These are phyloP conservation scores for Montipora efflorescens DNA, from an alignment of 64 coral and sea anemone species.

Conservation along the genomic window DNA sequence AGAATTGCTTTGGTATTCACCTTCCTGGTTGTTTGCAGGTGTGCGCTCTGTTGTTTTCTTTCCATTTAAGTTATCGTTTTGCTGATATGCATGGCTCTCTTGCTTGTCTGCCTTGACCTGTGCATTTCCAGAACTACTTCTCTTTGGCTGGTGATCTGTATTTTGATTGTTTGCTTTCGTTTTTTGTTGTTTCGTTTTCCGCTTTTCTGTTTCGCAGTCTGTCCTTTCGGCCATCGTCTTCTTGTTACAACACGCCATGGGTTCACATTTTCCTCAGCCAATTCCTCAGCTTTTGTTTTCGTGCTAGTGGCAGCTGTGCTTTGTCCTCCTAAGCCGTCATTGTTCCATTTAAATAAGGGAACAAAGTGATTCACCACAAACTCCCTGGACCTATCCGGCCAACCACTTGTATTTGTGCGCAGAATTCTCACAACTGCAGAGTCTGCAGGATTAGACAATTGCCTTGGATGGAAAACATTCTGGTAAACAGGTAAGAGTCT, in stretches of 20 bases:
- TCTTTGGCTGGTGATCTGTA: constrained; percentile 2
- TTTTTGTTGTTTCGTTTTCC: not conserved
- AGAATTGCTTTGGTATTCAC: constrained; percentile 13
- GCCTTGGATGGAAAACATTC: not conserved
- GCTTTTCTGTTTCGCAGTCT: not conserved
- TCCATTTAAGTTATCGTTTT: not conserved
- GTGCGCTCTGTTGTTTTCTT: not conserved
- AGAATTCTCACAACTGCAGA: too few relatives aligned
- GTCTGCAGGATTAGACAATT: too few relatives aligned
- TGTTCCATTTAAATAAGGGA: too few relatives aligned
- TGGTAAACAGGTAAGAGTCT: constrained; percentile 37
- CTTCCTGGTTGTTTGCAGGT: not conserved
- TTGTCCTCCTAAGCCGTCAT: not conserved
- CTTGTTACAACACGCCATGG: not conserved
- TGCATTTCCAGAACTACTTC: not conserved
- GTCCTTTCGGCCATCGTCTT: not conserved
- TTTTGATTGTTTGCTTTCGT: not conserved
- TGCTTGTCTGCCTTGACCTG: constrained; percentile 6
- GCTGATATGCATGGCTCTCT: constrained; percentile 6
- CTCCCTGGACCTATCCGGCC: not conserved
- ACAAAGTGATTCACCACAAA: constrained; percentile 39
- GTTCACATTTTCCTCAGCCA: constrained; percentile 4
- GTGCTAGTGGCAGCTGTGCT: constrained; percentile 6
- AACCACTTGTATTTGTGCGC: too few relatives aligned
- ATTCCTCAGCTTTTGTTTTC: constrained; percentile 3